These are phyloP conservation scores for Sycobia sp. DNA, from an alignment of 1,140 invertebrate genomes.

Conservation along the genomic window DNA sequence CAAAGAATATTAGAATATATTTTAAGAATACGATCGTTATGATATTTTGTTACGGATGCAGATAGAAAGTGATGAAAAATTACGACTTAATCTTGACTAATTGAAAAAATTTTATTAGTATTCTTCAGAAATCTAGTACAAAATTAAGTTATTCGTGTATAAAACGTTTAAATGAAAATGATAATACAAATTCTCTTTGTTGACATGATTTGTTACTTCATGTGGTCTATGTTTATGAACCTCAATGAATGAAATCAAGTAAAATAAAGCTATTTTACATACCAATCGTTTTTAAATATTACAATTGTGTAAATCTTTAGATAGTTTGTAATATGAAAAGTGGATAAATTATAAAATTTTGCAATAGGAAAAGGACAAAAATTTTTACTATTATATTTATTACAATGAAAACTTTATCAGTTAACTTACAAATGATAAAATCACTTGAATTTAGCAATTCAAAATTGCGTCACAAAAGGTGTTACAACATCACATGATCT, in stretches of 20 bases:
- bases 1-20: constrained; percentile 41
- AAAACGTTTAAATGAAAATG: constrained; percentile 35
- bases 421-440: constrained; percentile 32
- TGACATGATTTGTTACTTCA: constrained; percentile 44
- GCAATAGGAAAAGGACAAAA: constrained; percentile 8
- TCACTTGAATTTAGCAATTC: constrained; percentile 7
- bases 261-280: constrained; percentile 55
- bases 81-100: constrained; percentile 1
- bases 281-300: constrained; percentile 33
- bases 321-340: constrained; percentile 9
- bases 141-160: constrained; percentile 45
- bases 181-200: constrained; percentile 21
- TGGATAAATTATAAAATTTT: constrained; percentile 4
- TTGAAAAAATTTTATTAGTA: constrained; percentile 25
- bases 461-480: too few relatives aligned
- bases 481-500: constrained; percentile 9
- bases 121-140: constrained; percentile 44
- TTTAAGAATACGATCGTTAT: constrained; percentile 37
- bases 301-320: constrained; percentile 7
- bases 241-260: constrained; percentile 40
- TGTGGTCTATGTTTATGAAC: constrained; percentile 42
- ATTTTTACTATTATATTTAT: constrained; percentile 31
- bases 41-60: constrained; percentile 22
- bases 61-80: constrained; percentile 3
- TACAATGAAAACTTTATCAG: constrained; percentile 29